These are phyloP conservation scores for Sebastes cheni DNA, from an alignment of 2,797 vertebrate species.

Conservation along the genomic window DNA sequence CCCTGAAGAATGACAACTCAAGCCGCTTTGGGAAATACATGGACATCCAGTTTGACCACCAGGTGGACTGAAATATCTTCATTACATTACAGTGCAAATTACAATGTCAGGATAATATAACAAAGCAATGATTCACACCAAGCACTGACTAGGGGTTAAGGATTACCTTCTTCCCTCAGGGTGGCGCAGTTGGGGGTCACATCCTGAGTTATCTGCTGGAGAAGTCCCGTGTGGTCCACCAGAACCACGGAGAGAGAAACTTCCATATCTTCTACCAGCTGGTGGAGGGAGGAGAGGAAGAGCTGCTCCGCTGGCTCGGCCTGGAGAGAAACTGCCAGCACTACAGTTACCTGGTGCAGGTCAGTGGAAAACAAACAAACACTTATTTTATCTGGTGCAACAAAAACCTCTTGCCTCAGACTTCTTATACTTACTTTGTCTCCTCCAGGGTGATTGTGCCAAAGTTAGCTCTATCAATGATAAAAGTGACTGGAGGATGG, in stretches of 20 bases:
- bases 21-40: constrained; percentile 98
- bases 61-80: constrained; percentile 78
- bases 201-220: constrained; percentile 96
- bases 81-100: background rate
- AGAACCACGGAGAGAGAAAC: constrained; percentile 94
- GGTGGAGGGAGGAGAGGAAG: constrained; percentile 89
- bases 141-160: background rate
- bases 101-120: background rate
- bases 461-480: constrained; percentile 93
- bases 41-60: constrained; percentile 97
- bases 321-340: constrained; percentile 88
- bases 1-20: constrained; percentile 94
- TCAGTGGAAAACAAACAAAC: constrained; percentile 36
- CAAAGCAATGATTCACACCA: background rate
- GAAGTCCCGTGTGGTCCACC: constrained; percentile 94
- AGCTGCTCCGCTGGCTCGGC: constrained; percentile 89
- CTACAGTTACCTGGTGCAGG: constrained; percentile 91
- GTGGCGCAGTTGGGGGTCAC: constrained; percentile 92
- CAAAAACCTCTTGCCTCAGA: background rate
- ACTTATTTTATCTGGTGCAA: background rate
- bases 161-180: constrained; percentile 73
- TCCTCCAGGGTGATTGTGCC: constrained; percentile 89
- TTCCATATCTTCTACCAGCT: constrained; percentile 98
- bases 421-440: background rate
- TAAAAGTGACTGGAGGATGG: constrained; percentile 89